Percentiles rank a stretch among this genome's conserved stretches.
Conservation (phyloP, 2,797 vertebrate genomes). For the Pseudotriccus pelzelni region DNA sequence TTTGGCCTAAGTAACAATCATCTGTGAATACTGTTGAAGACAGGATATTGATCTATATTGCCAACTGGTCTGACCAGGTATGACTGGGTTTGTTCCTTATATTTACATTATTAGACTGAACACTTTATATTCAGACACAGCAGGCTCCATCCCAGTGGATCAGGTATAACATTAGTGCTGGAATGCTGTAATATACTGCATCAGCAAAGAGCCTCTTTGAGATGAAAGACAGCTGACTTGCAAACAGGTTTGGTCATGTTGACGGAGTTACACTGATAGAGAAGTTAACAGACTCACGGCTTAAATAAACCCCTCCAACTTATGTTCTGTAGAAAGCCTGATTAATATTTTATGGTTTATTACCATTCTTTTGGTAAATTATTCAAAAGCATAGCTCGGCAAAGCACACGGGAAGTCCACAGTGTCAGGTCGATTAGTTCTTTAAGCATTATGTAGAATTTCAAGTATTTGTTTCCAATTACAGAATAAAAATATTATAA, state of each 20-base stretch:
- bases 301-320: background rate
- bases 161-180: background rate
- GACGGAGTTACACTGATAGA: background rate
- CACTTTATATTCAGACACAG: background rate
- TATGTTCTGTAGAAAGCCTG: background rate
- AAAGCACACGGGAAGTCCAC: conserved; percentile 15
- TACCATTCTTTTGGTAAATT: conserved; percentile 62
- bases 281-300: background rate
- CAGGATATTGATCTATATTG: background rate
- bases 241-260: background rate
- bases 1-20: background rate
- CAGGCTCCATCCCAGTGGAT: background rate
- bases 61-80: background rate
- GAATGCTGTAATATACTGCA: background rate
- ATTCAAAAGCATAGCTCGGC: conserved; percentile 33
- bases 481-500: background rate
- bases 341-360: conserved; percentile 70
- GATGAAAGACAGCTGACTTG: rapidly evolving
- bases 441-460: conserved; percentile 30
- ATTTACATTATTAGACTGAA: background rate
- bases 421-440: conserved; percentile 64
- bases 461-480: conserved; percentile 34
- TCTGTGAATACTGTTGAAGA: background rate
- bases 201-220: background rate
- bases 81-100: background rate